These are phyloP conservation scores for Jacana jacana DNA, from an alignment of 2,113 vertebrate genomes.

Conservation along the genomic window DNA sequence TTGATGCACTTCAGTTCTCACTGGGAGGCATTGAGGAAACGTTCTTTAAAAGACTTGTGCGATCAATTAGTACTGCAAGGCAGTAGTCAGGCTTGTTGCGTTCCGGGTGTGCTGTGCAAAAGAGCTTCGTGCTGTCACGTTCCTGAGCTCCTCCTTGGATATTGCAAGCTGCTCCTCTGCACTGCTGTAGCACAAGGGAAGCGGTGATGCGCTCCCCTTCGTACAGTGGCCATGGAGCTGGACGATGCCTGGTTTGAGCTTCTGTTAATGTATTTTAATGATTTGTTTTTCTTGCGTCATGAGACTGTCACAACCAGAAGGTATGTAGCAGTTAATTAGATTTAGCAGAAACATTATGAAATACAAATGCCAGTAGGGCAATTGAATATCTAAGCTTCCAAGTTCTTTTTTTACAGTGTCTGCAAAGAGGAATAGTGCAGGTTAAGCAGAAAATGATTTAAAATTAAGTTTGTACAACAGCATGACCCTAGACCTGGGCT, in stretches of 20 bases:
- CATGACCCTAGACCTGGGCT: background rate
- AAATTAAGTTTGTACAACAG: background rate
- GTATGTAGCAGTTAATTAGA: background rate
- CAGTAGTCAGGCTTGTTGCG: background rate
- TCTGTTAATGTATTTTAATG: background rate
- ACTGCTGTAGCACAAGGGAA: background rate
- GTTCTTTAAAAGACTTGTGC: background rate
- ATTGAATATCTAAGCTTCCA: background rate
- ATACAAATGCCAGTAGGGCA: background rate
- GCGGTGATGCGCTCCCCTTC: background rate
- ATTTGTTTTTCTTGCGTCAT: background rate
- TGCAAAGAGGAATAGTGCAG: background rate
- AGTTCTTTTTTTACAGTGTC: background rate
- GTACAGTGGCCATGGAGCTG: background rate
- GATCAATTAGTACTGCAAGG: background rate
- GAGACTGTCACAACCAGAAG: background rate
- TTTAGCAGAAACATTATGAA: background rate
- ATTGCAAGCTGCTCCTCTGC: background rate
- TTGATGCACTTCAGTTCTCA: slow-evolving; percentile 38
- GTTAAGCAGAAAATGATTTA: background rate
- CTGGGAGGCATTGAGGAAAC: slow-evolving; percentile 17
- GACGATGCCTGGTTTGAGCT: background rate
- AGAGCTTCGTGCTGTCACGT: background rate
- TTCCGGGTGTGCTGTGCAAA: background rate
- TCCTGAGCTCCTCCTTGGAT: background rate